Evolutionary conservation across 2,113 vertebrate species (phyloP), one percentile per base, ranked within the genome.

Genomic region (Brachionichthys hirsutus): DNA sequence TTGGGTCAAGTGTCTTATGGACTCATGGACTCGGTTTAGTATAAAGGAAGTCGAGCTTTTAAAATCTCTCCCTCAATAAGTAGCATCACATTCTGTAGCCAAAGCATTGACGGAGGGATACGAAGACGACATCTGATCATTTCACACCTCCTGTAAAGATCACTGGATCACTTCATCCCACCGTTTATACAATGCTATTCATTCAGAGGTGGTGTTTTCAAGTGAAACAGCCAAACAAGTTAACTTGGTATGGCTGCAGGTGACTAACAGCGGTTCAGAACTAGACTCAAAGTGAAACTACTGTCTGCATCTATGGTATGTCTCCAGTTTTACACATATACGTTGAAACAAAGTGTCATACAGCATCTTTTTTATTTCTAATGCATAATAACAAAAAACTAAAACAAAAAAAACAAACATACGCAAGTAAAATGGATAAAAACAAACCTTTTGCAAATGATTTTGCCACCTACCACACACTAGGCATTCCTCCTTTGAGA

Each of bases 371-470:
- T n/a, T n/a, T n/a, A 30, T 30, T 30, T 30, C 24, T 1, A 40
- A 40, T 40, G 36, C 36, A 40, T 7, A 10, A 40, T 40, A 13
- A 40, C 9, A 42, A 15, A 40, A 12, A 16, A 44, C 14, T 44
- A 7, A 44, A 13, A 16, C 43, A 9, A 16, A 46, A 18, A 16
- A 46, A 2, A 16, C 9, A 18, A 46, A 12, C 16, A 61, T 0
- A 41, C 1, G 34, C 1, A 22, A 36, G 9, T 1, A 38, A 3
- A 49, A n/a, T 36, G 2, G n/a, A 38, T 14, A 46, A 60, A 56
- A 43, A 82, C 78, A 59, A 46, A 84, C 84, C 80, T 77, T 81
- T 80, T 67, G 60, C 48, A 22, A 67, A 48, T 30, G 11, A 14
- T 52, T 18, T n/a, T 9, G 8, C 52, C 71, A 73, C 43, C 51